Conservation (phyloP, 2,113 vertebrate genomes). For the Peromyscus polionotus region DNA sequence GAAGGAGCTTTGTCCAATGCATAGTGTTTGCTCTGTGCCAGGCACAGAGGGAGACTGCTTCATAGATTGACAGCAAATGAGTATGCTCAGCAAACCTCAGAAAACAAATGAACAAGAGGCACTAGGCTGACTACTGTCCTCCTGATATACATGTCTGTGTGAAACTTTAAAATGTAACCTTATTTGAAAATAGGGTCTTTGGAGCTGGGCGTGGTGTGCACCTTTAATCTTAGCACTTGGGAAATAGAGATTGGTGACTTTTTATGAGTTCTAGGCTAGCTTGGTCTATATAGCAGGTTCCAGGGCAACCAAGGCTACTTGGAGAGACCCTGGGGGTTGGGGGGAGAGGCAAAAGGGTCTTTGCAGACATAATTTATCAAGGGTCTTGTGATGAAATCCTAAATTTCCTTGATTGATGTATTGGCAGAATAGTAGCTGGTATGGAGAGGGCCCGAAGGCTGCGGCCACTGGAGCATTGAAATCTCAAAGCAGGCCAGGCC, state of each 20-base stretch:
- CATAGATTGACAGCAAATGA: not conserved
- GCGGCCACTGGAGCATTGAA: not conserved
- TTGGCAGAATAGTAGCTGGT: not conserved
- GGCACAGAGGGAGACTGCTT: not conserved
- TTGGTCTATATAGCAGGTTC: not conserved
- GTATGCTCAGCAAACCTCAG: not conserved
- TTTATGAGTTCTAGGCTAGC: not conserved
- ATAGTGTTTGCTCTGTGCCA: slow-evolving; percentile 7
- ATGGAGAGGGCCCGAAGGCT: not conserved
- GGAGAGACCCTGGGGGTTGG: not conserved
- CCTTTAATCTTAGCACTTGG: not conserved
- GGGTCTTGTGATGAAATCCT: not conserved
- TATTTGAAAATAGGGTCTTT: not conserved
- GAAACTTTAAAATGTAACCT: not conserved
- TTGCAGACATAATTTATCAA: not conserved
- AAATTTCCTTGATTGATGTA: not conserved
- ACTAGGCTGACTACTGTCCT: not conserved
- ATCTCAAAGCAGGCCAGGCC: too few species aligned
- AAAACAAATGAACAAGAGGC: not conserved
- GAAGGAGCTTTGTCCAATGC: not conserved
- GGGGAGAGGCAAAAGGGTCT: too few species aligned
- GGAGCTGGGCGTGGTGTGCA: not conserved
- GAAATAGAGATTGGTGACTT: not conserved
- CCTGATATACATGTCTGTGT: not conserved
- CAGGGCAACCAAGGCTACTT: not conserved